Conservation (phyloP, 1,140 invertebrate genomes). For the Drosophila pseudoobscura region DNA sequence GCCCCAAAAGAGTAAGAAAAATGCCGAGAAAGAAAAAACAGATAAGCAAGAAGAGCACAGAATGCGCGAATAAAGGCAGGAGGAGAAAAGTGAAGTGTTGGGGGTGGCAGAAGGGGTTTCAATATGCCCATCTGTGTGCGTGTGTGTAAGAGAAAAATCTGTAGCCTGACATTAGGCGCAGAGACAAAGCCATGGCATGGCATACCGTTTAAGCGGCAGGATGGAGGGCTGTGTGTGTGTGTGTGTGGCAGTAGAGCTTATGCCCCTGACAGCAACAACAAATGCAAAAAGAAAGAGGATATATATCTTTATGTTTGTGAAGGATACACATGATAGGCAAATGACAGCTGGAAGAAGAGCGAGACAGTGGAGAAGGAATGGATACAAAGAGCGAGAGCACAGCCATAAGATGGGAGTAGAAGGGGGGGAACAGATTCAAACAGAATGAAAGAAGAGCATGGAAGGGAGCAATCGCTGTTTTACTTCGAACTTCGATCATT, state of each 20-base stretch:
- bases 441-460: too few relatives aligned
- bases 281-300: constrained; percentile 5
- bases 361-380: too few relatives aligned
- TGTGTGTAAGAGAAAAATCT: constrained; percentile 25
- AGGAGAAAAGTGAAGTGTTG: neutral
- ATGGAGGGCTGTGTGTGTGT: constrained; percentile 13
- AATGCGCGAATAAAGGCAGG: constrained; percentile 1
- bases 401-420: neutral
- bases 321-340: too few relatives aligned
- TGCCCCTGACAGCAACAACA: constrained; percentile 32
- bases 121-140: constrained; percentile 17
- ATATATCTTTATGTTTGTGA: too few relatives aligned
- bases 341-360: too few relatives aligned
- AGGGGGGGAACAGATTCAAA: too few relatives aligned
- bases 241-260: constrained; percentile 30
- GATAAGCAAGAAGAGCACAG: constrained; percentile 6
- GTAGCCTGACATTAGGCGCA: constrained; percentile 54
- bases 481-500: too few relatives aligned
- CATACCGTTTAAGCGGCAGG: too few relatives aligned
- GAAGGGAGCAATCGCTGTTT: too few relatives aligned
- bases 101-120: constrained; percentile 5
- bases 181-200: constrained; percentile 14
- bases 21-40: constrained; percentile 8
- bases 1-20: neutral
- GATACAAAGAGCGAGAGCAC: too few relatives aligned